phyloP scores from a whole-genome alignment of 2,888 invertebrate genomes.

The Ochropleura plecta region DNA sequence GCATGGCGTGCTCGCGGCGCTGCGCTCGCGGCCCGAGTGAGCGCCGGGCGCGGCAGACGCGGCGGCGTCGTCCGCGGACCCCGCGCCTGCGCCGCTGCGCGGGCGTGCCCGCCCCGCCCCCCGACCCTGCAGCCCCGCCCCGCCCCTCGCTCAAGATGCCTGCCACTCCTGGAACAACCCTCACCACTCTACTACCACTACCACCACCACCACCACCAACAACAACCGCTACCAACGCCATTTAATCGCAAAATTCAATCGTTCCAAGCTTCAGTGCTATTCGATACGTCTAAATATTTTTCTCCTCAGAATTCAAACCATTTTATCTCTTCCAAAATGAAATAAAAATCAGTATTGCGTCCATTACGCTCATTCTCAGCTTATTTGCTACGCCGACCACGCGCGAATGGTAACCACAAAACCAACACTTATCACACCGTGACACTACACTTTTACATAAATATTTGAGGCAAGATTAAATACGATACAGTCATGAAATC shows the following conservation, averaged over 20 bases:
- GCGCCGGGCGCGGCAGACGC: conserved; percentile 78
- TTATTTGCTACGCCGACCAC: not conserved
- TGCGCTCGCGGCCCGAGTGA: conserved; percentile 81
- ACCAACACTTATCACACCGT: not conserved
- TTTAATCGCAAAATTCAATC: not conserved
- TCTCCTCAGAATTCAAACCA: not conserved
- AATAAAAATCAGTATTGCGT: not conserved
- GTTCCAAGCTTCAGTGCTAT: not conserved
- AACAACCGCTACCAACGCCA: conserved; percentile 7
- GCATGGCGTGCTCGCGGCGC: conserved; percentile 82
- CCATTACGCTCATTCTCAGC: not conserved
- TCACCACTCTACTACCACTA: conserved; percentile 48
- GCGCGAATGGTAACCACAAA: not conserved
- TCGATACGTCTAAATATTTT: not conserved
- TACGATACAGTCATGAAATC: conserved; percentile 5
- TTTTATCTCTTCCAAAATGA: not conserved
- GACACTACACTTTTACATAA: conserved; percentile 17
- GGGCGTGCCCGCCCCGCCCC: conserved; percentile 69
- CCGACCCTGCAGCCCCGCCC: conserved; percentile 64
- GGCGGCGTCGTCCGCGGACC: conserved; percentile 78
- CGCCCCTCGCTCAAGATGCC: conserved; percentile 65
- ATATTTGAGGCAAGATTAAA: conserved; percentile 14
- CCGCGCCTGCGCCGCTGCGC: conserved; percentile 68
- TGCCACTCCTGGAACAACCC: conserved; percentile 62
- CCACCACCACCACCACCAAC: conserved; percentile 21